phyloP scores from a whole-genome alignment of 2,888 invertebrate genomes.

The Hypomecis punctinalis region DNA sequence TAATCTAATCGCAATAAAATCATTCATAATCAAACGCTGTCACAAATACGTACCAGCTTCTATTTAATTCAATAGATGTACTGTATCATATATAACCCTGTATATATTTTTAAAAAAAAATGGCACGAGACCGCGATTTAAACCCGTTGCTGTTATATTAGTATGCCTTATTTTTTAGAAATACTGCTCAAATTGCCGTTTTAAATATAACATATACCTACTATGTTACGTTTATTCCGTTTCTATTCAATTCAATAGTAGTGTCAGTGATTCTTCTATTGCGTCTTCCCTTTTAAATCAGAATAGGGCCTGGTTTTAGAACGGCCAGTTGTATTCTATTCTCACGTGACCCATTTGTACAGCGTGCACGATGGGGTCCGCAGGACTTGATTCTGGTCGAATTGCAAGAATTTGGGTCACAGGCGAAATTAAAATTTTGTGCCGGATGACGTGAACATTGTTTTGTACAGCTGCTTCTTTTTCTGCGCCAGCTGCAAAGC shows the following conservation, averaged over 20 bases:
- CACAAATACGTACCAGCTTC: not conserved
- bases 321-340: constrained; percentile 24
- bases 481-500: too few species aligned
- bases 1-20: not conserved
- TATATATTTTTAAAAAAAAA: too few species aligned
- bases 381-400: constrained; percentile 20
- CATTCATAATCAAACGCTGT: not conserved
- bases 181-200: too few species aligned
- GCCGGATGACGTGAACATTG: not conserved
- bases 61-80: not conserved
- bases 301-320: constrained; percentile 27
- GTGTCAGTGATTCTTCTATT: constrained; percentile 8
- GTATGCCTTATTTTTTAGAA: too few species aligned
- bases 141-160: too few species aligned
- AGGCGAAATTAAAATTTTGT: constrained; percentile 1
- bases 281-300: constrained; percentile 26
- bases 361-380: constrained; percentile 42
- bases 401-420: constrained; percentile 15
- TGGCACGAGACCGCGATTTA: too few species aligned
- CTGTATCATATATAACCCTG: too few species aligned
- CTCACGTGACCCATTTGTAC: constrained; percentile 52
- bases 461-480: not conserved
- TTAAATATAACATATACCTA: too few species aligned
- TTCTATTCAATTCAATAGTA: not conserved
- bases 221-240: not conserved